These are phyloP conservation scores for Empidonax alnorum DNA, from an alignment of 2,113 vertebrate species.

Conservation along the genomic window DNA sequence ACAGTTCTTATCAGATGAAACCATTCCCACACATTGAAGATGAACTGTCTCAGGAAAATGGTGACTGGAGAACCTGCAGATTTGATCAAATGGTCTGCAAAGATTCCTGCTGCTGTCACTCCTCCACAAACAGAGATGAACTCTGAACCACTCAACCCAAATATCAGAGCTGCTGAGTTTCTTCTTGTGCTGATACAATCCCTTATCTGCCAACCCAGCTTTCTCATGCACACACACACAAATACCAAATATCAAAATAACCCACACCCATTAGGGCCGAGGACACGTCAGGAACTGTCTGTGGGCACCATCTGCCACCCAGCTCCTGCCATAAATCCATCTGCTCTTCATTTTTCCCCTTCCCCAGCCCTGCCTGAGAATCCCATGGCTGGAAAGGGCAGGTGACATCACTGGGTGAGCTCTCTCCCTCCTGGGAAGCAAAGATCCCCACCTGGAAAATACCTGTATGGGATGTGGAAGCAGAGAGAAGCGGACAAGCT, in stretches of 20 bases:
- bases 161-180: not conserved
- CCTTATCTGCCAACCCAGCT: not conserved
- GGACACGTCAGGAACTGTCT: not conserved
- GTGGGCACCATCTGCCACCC: constrained; percentile 56
- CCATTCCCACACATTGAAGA: accelerated
- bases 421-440: not conserved
- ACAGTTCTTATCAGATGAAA: not conserved
- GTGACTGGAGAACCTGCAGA: not conserved
- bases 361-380: not conserved
- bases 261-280: not conserved
- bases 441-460: not conserved
- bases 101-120: not conserved
- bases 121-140: not conserved
- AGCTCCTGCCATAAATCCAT: constrained; percentile 25
- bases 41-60: not conserved
- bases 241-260: not conserved
- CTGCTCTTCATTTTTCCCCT: not conserved
- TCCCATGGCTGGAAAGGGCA: not conserved
- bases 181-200: not conserved
- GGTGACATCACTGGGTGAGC: not conserved
- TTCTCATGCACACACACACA: not conserved
- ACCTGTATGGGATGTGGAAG: not conserved
- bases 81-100: too few species aligned
- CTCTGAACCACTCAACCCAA: not conserved
- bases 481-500: not conserved